Evolutionary conservation across 2,888 invertebrate species (phyloP), one percentile per base, ranked within the genome.

Genomic region (Chloroclystis v-ata): DNA sequence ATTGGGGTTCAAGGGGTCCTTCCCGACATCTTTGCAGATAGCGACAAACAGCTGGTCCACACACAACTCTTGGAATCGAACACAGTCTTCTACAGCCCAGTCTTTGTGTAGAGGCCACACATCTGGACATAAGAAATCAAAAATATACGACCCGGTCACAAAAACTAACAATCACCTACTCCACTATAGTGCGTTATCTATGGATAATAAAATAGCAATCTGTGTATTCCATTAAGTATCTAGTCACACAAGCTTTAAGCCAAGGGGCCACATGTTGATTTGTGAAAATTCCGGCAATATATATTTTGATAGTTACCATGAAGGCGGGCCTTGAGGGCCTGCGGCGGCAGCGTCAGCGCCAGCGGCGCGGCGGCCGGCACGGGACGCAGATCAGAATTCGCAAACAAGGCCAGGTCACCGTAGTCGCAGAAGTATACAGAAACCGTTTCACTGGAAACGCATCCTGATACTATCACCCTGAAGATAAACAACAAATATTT

Each of bases 11-110:
- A 90, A 67, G 12, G 90, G 89, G 61, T 93, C 93, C 32, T 84
- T 84, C 46, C 89, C 90, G 6, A 92, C 89, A 12, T 91, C 89
- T 53, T 89, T 89, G 40, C 95, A 89, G 37, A 91, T 72, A 0
- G 94, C 92, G 9, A 93, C 93, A 55, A 95, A 93, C 41, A 90
- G 86, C 61, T 92, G 91, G 26, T 92, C 90, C 26, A 92, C 90
- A 4, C 94, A 92, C 52, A 95, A 67, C 57, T 92, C 87, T 62
- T 93, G 92, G 70, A 95, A 95, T 49, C 90, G 81, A 41, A 93
- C 78, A 63, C 93, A 93, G 74, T 94, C 94, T 59, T 93, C 92
- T 57, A 92, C 90, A 0, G 91, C 88, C 93, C 94, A 94, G 75
- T 94, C 92, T 60, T 81, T 82, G 58, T 91, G 89, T 12, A 84